Evolutionary conservation across 2,888 invertebrate species (phyloP).

Genomic region (Druceiella hillmani): DNA sequence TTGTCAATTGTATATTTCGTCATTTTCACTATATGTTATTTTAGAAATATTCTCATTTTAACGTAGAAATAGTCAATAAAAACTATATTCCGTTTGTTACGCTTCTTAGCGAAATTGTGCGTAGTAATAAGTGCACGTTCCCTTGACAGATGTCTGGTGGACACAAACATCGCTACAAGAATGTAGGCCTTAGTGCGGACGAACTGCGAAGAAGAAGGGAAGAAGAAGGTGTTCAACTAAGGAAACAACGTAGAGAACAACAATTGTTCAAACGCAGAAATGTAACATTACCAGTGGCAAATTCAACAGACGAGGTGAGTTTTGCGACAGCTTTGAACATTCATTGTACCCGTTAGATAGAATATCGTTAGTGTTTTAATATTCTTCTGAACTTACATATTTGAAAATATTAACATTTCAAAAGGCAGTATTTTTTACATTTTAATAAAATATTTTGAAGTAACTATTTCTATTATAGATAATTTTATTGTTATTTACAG

Average conservation of each 20-base stretch:
- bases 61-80: no score
- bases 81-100: no score
- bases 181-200: conserved; percentile 85
- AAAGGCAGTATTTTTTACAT: no score
- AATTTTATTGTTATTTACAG: conserved; percentile 34
- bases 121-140: no score
- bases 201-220: conserved; percentile 88
- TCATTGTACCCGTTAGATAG: background rate
- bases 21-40: no score
- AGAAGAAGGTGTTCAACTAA: conserved; percentile 92
- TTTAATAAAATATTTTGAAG: no score
- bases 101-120: no score
- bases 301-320: background rate
- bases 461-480: no score
- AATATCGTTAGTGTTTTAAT: background rate
- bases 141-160: conserved; percentile 71
- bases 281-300: conserved; percentile 53
- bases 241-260: conserved; percentile 94
- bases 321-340: background rate
- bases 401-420: no score
- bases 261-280: conserved; percentile 90
- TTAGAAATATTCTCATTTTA: no score
- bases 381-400: no score
- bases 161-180: conserved; percentile 92
- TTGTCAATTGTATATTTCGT: no score